Evolutionary conservation across 2,797 vertebrate species (phyloP).

Genomic region (Odontamblyopus rebecca): DNA sequence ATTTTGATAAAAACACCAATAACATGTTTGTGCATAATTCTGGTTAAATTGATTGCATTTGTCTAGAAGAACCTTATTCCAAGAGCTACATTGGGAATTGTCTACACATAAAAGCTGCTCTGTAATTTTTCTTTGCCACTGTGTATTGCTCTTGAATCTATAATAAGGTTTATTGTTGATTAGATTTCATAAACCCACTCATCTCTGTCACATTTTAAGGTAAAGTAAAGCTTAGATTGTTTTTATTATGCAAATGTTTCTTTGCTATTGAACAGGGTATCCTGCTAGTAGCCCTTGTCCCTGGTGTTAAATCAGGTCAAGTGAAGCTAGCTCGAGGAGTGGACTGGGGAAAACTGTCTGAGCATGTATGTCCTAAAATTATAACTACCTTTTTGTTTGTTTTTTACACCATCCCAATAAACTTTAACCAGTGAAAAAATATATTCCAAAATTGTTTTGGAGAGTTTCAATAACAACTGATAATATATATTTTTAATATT

Average conservation of each 20-base stretch:
- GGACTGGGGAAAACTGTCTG: background rate
- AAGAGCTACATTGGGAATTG: background rate
- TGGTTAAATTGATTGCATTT: background rate
- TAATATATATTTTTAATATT: no score
- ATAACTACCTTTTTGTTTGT: no score
- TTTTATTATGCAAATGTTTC: background rate
- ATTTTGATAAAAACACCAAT: background rate
- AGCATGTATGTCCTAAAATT: no score
- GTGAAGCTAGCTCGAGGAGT: background rate
- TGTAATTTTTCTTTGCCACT: background rate
- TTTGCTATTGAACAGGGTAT: background rate
- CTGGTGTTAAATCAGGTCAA: background rate
- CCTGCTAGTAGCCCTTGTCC: background rate
- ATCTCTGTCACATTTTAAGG: slow-evolving; percentile 5
- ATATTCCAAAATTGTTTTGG: no score
- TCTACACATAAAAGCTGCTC: background rate
- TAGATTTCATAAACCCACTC: slow-evolving; percentile 3
- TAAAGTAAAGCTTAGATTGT: background rate
- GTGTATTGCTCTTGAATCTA: background rate
- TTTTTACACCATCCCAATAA: no score
- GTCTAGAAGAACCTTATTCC: background rate
- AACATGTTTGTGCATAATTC: background rate
- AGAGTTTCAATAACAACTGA: no score
- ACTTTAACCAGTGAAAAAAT: no score
- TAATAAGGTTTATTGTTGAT: background rate